phyloP scores from a whole-genome alignment of 2,888 invertebrate genomes.

The Xylophagus ater region DNA sequence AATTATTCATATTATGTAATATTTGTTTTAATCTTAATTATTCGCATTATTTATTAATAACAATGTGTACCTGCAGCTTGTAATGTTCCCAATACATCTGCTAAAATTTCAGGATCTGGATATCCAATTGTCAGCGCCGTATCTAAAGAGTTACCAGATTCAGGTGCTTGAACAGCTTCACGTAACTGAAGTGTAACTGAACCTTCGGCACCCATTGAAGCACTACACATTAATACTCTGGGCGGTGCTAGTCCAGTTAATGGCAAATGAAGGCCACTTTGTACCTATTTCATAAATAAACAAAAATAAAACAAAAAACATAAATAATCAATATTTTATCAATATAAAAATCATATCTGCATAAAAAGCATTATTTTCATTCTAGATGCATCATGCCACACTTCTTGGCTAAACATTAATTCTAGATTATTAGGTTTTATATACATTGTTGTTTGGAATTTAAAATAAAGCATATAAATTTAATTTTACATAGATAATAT shows the following conservation, averaged over 20 bases:
- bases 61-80: conserved; percentile 41
- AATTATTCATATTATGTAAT: too few relatives aligned
- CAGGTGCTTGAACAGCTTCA: conserved; percentile 32
- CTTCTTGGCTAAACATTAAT: too few relatives aligned
- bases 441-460: too few relatives aligned
- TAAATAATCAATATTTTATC: too few relatives aligned
- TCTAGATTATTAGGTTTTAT: too few relatives aligned
- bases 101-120: conserved; percentile 63
- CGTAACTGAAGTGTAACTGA: conserved; percentile 39
- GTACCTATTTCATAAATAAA: conserved; percentile 27
- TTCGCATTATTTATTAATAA: neutral
- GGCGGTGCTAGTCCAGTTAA: conserved; percentile 33
- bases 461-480: too few relatives aligned
- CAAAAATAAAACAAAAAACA: too few relatives aligned
- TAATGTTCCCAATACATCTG: conserved; percentile 58
- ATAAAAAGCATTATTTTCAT: too few relatives aligned
- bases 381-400: too few relatives aligned
- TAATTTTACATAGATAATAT: too few relatives aligned
- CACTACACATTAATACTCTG: conserved; percentile 34
- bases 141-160: conserved; percentile 37
- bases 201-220: conserved; percentile 39
- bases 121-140: conserved; percentile 60
- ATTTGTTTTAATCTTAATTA: too few relatives aligned
- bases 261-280: conserved; percentile 38
- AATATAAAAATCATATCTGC: too few relatives aligned